Evolutionary conservation across 1,140 invertebrate genomes (phyloP), one percentile per base, ranked within the genome.

Genomic region (Platorchestia sp.): DNA sequence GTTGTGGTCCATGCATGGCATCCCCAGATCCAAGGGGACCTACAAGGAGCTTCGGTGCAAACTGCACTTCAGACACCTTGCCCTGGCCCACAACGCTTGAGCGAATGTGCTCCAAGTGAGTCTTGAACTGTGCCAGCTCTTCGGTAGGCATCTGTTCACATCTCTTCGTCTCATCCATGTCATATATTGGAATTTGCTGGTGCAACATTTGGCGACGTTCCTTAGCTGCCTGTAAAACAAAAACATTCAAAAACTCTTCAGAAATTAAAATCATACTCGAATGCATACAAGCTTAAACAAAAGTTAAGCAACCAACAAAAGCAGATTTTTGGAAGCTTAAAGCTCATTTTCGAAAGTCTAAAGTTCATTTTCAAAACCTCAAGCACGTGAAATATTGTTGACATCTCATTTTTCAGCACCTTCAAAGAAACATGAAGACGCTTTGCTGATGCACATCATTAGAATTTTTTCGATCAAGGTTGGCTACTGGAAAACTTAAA

Each of bases 161-260:
- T 10, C 96, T 87, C 47, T 96, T 86, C 36, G 89, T 95, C 41
- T 95, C 96, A 95, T 96, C 96, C 96, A 96, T 96, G 95, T 96
- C 96, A 95, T 96, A 96, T n/a, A 96, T 93, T 36, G 96, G 96
- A 43, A 96, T n/a, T 87, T 96, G 96, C 86, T 95, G 95, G 45
- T 96, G 95, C 41, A 96, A 95, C 87, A 96, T 95, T 45, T 95
- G 95, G 27, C 95, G 95, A 45, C 96, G 96, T 27, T 96, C 95
- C 95, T 96, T 96, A 45, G 96, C 96, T 45, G 96, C 96, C 96
- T 96, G 86, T 41, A 95, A 95, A 95, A 95, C 87, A 95, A 45
- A 36, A 42, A 95, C 44, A 14, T 90, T 6, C 41, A 90, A 43
- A 45, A 90, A 42, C 14, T 90, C 6, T 10, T 42, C 44, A 43